phyloP scores from a whole-genome alignment of 2,888 invertebrate species.

The Eupithecia insigniata region DNA sequence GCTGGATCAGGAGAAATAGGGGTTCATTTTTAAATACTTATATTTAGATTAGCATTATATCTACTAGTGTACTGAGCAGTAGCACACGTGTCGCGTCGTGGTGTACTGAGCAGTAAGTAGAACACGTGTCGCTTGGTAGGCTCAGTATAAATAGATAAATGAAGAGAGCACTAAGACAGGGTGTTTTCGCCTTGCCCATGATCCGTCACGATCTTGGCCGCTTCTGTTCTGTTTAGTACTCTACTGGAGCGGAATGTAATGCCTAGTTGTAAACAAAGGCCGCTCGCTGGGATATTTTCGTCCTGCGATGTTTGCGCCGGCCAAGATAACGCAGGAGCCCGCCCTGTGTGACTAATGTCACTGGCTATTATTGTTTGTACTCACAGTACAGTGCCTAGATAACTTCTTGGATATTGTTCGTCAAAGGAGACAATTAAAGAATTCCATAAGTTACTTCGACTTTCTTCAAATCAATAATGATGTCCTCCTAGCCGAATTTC shows the following conservation, averaged over 20 bases:
- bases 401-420: slow-evolving; percentile 67
- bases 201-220: neutral
- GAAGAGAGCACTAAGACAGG: neutral
- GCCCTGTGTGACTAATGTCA: slow-evolving; percentile 68
- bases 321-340: slow-evolving; percentile 59
- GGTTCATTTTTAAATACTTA: too few relatives aligned
- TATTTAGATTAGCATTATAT: neutral
- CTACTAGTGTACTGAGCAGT: neutral
- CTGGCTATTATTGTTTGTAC: slow-evolving; percentile 66
- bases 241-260: neutral
- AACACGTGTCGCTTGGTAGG: neutral
- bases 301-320: slow-evolving; percentile 53
- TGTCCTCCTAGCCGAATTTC: too few relatives aligned
- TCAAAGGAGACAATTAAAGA: slow-evolving; percentile 49
- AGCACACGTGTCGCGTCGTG: neutral
- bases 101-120: neutral
- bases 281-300: slow-evolving; percentile 53
- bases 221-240: neutral
- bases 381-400: slow-evolving; percentile 58
- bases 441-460: neutral
- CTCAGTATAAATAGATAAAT: neutral
- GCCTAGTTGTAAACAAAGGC: slow-evolving; percentile 26
- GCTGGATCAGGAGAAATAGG: too few relatives aligned
- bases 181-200: neutral
- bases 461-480: neutral